phyloP scores from a whole-genome alignment of 2,888 invertebrate species.

The Graphium colonna region DNA sequence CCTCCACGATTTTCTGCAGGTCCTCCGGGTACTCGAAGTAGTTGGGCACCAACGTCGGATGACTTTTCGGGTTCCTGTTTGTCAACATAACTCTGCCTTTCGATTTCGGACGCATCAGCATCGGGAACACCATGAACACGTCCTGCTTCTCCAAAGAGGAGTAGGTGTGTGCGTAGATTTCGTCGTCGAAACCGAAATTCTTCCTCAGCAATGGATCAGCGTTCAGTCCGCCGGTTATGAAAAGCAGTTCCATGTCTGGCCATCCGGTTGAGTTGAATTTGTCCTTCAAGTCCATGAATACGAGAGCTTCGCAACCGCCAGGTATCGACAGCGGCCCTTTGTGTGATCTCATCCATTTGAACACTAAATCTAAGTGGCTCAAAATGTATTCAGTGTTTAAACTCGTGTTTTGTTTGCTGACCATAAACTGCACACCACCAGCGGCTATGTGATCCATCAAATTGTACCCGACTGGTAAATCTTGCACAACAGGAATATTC shows the following conservation, averaged over 20 bases:
- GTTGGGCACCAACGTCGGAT: slow-evolving; percentile 88
- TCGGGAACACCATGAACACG: slow-evolving; percentile 81
- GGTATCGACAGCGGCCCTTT: slow-evolving; percentile 81
- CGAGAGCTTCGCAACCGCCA: slow-evolving; percentile 84
- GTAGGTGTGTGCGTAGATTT: slow-evolving; percentile 62
- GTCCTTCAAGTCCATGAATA: slow-evolving; percentile 82
- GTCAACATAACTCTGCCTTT: slow-evolving; percentile 83
- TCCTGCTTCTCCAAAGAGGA: slow-evolving; percentile 60
- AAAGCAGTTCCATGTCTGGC: slow-evolving; percentile 84
- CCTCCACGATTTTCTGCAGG: slow-evolving; percentile 82
- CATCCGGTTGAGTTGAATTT: slow-evolving; percentile 75
- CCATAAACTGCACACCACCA: slow-evolving; percentile 81
- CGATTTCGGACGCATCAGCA: slow-evolving; percentile 86
- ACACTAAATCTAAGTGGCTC: slow-evolving; percentile 60
- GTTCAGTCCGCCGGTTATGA: slow-evolving; percentile 78
- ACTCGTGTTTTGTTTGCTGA: slow-evolving; percentile 56
- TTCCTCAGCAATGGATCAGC: slow-evolving; percentile 64
- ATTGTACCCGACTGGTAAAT: slow-evolving; percentile 83
- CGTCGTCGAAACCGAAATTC: slow-evolving; percentile 76
- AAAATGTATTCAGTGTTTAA: slow-evolving; percentile 58
- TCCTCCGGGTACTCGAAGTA: slow-evolving; percentile 85
- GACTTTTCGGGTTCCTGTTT: slow-evolving; percentile 84
- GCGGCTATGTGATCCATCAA: slow-evolving; percentile 86
- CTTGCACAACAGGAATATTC: slow-evolving; percentile 75
- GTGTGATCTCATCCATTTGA: slow-evolving; percentile 76